Evolutionary conservation across 1,140 invertebrate species (phyloP).

Genomic region (Pachypeltis micranthus): DNA sequence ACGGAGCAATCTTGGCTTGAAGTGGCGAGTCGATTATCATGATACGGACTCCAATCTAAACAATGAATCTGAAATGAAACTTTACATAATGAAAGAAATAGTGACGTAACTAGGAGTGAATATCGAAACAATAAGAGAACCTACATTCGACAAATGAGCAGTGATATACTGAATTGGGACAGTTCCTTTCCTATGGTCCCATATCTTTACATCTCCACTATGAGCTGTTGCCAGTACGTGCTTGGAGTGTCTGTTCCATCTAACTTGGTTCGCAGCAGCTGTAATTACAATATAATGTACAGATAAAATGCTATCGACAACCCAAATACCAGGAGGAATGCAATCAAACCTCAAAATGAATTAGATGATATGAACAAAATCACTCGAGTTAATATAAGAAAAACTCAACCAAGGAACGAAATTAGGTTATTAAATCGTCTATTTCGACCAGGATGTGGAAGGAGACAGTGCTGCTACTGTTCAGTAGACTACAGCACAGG

Average conservation of each 20-base stretch:
- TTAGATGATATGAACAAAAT: too few relatives aligned
- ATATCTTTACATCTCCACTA: constrained; percentile 88
- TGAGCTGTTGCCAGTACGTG: constrained; percentile 84
- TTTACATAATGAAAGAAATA: neutral
- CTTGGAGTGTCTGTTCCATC: constrained; percentile 77
- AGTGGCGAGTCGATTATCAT: constrained; percentile 77
- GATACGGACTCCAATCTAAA: constrained; percentile 81
- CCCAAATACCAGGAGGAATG: too few relatives aligned
- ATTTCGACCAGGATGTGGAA: too few relatives aligned
- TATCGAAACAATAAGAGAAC: constrained; percentile 11
- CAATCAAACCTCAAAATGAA: too few relatives aligned
- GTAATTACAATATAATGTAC: constrained; percentile 20
- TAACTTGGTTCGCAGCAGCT: constrained; percentile 86
- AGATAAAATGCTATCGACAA: too few relatives aligned
- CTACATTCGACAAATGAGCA: constrained; percentile 72
- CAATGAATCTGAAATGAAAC: constrained; percentile 61
- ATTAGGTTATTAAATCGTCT: too few relatives aligned
- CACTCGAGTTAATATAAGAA: too few relatives aligned
- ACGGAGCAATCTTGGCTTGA: constrained; percentile 89
- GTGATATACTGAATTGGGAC: constrained; percentile 83
- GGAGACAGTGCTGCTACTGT: too few relatives aligned
- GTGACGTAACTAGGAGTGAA: neutral
- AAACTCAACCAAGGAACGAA: too few relatives aligned
- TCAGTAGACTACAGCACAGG: too few relatives aligned
- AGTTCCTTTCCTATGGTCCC: constrained; percentile 83